These are phyloP conservation scores for Corticium candelabrum DNA, from an alignment of 37 sponge, comb jelly and placozoan genomes.

Conservation along the genomic window DNA sequence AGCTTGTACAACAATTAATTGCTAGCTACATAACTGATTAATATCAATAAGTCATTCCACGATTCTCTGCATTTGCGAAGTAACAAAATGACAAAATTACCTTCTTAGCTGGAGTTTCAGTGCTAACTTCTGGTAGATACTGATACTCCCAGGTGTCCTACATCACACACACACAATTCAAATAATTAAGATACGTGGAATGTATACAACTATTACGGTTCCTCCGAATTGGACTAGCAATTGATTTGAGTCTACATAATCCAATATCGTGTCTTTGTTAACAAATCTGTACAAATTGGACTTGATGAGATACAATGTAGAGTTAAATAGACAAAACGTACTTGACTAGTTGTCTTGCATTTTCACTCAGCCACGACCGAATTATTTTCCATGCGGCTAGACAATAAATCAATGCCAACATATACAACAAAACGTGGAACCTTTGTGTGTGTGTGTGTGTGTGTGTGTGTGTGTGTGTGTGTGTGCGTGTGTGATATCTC, in stretches of 20 bases:
- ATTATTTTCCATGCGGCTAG: constrained; percentile 81
- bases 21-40: too few relatives aligned
- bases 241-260: constrained; percentile 45
- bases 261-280: constrained; percentile 26
- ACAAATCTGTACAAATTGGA: constrained; percentile 51
- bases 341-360: constrained; percentile 53
- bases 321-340: constrained; percentile 14
- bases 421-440: neutral
- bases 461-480: too few relatives aligned
- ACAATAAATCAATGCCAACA: constrained; percentile 1
- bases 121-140: constrained; percentile 26
- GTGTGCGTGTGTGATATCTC: neutral
- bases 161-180: too few relatives aligned
- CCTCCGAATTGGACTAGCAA: constrained; percentile 61
- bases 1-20: too few relatives aligned
- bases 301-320: neutral
- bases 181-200: too few relatives aligned
- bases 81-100: too few relatives aligned
- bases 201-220: neutral
- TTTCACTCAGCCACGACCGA: constrained; percentile 59
- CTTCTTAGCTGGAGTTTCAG: too few relatives aligned
- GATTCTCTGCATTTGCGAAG: too few relatives aligned
- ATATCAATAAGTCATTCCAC: too few relatives aligned
- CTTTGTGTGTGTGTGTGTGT: too few relatives aligned
- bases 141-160: constrained; percentile 50